Conservation (phyloP, 2,888 invertebrate species). For the Rhagium mordax region DNA sequence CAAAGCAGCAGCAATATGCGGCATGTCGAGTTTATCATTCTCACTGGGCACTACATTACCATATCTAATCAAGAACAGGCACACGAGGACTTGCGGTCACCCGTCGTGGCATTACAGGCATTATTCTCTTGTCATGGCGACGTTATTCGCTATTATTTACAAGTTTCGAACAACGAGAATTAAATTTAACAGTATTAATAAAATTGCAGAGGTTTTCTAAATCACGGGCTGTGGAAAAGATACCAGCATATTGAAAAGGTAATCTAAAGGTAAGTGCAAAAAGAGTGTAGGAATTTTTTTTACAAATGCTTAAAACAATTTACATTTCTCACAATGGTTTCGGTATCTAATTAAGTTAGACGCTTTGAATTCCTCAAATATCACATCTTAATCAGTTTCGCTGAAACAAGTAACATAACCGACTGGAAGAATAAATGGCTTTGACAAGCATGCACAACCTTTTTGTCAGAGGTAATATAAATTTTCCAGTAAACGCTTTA, state of each 20-base stretch:
- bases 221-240: too few relatives aligned
- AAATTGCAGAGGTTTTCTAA: too few relatives aligned
- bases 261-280: too few relatives aligned
- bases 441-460: conserved; percentile 39
- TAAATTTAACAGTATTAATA: conserved; percentile 11
- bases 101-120: conserved; percentile 5
- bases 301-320: too few relatives aligned
- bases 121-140: neutral
- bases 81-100: conserved; percentile 24
- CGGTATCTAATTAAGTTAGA: neutral
- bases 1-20: conserved; percentile 45
- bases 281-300: too few relatives aligned
- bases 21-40: conserved; percentile 43
- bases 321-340: too few relatives aligned
- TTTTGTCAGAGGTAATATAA: conserved; percentile 44
- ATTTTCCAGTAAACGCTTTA: conserved; percentile 43
- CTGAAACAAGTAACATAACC: neutral
- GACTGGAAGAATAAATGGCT: neutral
- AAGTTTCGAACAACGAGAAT: neutral
- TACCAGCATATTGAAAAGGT: too few relatives aligned
- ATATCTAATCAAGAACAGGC: conserved; percentile 48
- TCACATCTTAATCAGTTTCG: neutral
- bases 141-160: conserved; percentile 15
- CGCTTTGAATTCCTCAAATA: neutral
- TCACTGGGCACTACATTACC: conserved; percentile 46